phyloP scores from a whole-genome alignment of 2,888 invertebrate species.

The Leptinotarsa rubiginosa region DNA sequence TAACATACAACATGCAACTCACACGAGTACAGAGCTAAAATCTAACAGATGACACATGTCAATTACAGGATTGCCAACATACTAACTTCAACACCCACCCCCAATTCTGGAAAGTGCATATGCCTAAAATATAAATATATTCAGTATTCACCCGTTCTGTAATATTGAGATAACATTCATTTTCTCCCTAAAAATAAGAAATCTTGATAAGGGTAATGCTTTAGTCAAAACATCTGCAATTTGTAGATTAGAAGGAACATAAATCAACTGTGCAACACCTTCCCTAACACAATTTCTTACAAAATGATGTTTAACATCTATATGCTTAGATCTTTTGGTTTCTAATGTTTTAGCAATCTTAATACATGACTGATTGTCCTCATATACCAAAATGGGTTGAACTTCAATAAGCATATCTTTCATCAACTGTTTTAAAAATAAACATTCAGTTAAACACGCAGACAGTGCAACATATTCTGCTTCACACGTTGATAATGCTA shows the following conservation, averaged over 20 bases:
- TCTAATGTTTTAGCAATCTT: constrained; percentile 40
- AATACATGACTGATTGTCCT: neutral
- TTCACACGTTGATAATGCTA: constrained; percentile 42
- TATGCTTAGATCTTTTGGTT: constrained; percentile 42
- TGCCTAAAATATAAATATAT: no score
- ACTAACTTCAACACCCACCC: no score
- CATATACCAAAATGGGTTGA: constrained; percentile 19
- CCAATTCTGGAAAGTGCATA: no score
- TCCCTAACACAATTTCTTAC: constrained; percentile 23
- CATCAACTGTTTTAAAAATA: constrained; percentile 42
- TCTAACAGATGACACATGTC: no score
- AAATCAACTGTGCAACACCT: constrained; percentile 6
- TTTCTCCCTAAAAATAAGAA: no score
- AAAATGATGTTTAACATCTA: constrained; percentile 40
- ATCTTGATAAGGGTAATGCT: no score
- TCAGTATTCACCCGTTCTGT: no score
- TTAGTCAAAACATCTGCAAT: no score
- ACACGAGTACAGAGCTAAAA: no score
- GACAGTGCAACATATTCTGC: constrained; percentile 45
- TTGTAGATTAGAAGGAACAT: constrained; percentile 18
- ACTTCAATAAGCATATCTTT: constrained; percentile 28
- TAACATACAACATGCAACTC: no score
- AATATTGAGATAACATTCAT: no score
- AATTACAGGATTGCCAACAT: no score
- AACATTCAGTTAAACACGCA: constrained; percentile 40